These are phyloP conservation scores for Sigmodon hispidus DNA, from an alignment of 2,113 vertebrate genomes.

Conservation along the genomic window DNA sequence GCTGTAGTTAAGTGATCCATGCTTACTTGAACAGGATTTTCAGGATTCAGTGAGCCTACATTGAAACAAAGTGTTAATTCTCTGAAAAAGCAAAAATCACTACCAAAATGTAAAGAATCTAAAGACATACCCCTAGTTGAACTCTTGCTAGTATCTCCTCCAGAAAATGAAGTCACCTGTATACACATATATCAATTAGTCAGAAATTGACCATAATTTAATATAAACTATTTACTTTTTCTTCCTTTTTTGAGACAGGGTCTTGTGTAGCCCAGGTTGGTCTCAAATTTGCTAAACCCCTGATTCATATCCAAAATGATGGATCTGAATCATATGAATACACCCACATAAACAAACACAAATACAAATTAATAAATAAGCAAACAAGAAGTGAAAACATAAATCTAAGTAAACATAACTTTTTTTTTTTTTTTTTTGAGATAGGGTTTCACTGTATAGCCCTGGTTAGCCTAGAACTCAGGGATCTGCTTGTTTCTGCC, in stretches of 20 bases:
- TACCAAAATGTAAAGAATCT: conserved; percentile 49
- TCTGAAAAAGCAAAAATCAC: conserved; percentile 45
- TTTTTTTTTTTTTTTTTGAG: neutral
- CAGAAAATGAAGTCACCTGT: conserved; percentile 87
- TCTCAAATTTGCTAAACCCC: neutral
- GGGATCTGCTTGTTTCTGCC: neutral
- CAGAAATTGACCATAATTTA: neutral
- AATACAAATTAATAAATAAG: neutral
- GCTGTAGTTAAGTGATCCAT: conserved; percentile 90
- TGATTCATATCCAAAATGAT: neutral
- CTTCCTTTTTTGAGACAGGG: neutral
- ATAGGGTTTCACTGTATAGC: neutral
- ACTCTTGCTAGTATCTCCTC: conserved; percentile 76
- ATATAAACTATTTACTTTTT: conserved; percentile 41
- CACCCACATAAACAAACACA: neutral
- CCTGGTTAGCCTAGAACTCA: neutral
- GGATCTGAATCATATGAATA: neutral
- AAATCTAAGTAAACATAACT: neutral
- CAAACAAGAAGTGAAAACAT: neutral
- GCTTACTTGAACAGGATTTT: conserved; percentile 88
- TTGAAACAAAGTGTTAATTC: conserved; percentile 71
- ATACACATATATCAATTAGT: conserved; percentile 51
- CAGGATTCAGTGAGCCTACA: conserved; percentile 83
- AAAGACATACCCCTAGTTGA: conserved; percentile 79
- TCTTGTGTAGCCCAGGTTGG: neutral